Evolutionary conservation across 2,888 invertebrate genomes (phyloP).

Genomic region (Chymomyza procnemis): DNA sequence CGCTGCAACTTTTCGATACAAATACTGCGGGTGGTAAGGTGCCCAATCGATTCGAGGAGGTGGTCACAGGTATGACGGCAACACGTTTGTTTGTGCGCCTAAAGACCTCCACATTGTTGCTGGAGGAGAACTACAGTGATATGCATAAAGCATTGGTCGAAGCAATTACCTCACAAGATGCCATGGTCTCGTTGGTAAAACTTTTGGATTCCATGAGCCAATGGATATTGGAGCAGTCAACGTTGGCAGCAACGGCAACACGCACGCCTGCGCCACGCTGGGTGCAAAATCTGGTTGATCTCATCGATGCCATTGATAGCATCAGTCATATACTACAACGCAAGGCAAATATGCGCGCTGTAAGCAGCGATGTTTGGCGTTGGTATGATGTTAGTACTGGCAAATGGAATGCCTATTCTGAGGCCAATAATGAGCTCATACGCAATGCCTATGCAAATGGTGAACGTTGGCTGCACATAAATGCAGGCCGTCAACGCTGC

Average conservation of each 20-base stretch:
- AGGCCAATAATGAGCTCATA: slow-evolving; percentile 85
- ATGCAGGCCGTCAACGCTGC: slow-evolving; percentile 86
- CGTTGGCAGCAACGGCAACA: slow-evolving; percentile 41
- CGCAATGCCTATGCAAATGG: slow-evolving; percentile 88
- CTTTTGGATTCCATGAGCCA: slow-evolving; percentile 65
- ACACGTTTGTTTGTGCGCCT: slow-evolving; percentile 74
- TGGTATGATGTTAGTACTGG: slow-evolving; percentile 91
- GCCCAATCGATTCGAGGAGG: slow-evolving; percentile 55
- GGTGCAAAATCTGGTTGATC: slow-evolving; percentile 86
- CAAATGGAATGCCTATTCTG: slow-evolving; percentile 87
- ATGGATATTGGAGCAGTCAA: slow-evolving; percentile 62
- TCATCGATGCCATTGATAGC: slow-evolving; percentile 88
- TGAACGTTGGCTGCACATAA: slow-evolving; percentile 84
- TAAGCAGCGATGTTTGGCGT: slow-evolving; percentile 84
- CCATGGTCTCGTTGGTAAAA: slow-evolving; percentile 63
- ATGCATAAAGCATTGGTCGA: slow-evolving; percentile 66
- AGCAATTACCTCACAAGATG: slow-evolving; percentile 63
- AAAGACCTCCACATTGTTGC: slow-evolving; percentile 70
- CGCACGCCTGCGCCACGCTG: slow-evolving; percentile 82
- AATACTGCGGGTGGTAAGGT: slow-evolving; percentile 8
- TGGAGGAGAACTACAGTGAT: slow-evolving; percentile 76
- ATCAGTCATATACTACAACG: slow-evolving; percentile 85
- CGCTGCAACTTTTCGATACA: slow-evolving; percentile 61
- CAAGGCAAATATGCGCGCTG: slow-evolving; percentile 82
- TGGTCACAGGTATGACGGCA: slow-evolving; percentile 64